Conservation (phyloP, 1,140 invertebrate genomes). For the Homarus americanus region DNA sequence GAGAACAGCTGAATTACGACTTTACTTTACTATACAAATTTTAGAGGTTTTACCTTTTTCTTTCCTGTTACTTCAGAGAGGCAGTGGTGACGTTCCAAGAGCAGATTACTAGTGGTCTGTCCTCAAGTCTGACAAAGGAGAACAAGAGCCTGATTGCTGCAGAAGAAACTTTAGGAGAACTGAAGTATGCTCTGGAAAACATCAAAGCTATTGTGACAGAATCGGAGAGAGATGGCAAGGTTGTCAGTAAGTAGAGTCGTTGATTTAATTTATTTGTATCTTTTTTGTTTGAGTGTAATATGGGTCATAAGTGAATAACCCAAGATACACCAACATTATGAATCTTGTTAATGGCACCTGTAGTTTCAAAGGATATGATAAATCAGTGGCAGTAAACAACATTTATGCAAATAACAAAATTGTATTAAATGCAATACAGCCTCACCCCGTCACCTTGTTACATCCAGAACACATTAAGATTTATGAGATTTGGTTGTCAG, state of each 20-base stretch:
- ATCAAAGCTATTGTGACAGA: constrained; percentile 16
- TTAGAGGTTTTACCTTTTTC: too few species aligned
- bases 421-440: too few species aligned
- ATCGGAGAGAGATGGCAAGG: constrained; percentile 24
- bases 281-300: background rate
- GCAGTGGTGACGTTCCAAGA: constrained; percentile 19
- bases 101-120: constrained; percentile 24
- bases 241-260: constrained; percentile 42
- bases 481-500: too few species aligned
- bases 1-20: too few species aligned
- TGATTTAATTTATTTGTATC: background rate
- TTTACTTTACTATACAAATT: too few species aligned
- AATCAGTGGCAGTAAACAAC: too few species aligned
- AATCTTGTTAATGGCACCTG: too few species aligned
- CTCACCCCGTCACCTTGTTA: too few species aligned
- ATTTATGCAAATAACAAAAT: too few species aligned
- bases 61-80: background rate
- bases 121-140: constrained; percentile 13
- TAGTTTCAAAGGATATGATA: too few species aligned
- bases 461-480: too few species aligned
- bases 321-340: too few species aligned
- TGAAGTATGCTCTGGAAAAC: constrained; percentile 37
- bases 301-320: background rate
- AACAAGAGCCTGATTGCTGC: constrained; percentile 23
- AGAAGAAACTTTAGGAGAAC: constrained; percentile 27